Percentiles rank a stretch among this genome's conserved stretches.
These are phyloP conservation scores for Drosophila pseudotalamancana DNA, from an alignment of 2,888 invertebrate genomes.

Conservation along the genomic window DNA sequence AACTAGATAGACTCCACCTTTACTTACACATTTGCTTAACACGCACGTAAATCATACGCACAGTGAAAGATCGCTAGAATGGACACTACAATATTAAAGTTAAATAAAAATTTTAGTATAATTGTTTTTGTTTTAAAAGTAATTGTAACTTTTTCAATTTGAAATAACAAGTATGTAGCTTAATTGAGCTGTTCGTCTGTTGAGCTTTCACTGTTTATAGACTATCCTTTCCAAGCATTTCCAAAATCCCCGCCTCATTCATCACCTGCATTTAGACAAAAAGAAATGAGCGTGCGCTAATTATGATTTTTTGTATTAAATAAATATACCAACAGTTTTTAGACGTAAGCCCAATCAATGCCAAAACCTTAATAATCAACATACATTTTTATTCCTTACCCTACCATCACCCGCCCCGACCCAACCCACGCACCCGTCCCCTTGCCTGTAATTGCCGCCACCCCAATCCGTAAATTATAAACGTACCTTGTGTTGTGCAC, in stretches of 20 bases:
- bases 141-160: neutral
- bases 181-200: neutral
- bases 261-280: slow-evolving; percentile 41
- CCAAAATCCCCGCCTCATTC: slow-evolving; percentile 16
- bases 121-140: neutral
- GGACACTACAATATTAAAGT: neutral
- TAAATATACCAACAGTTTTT: slow-evolving; percentile 47
- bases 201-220: slow-evolving; percentile 5
- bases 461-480: slow-evolving; percentile 9
- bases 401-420: slow-evolving; percentile 22
- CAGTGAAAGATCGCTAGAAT: slow-evolving; percentile 2
- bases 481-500: slow-evolving; percentile 43
- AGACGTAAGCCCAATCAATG: slow-evolving; percentile 58
- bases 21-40: slow-evolving; percentile 26
- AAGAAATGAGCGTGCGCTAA: slow-evolving; percentile 50
- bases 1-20: slow-evolving; percentile 7
- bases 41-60: slow-evolving; percentile 17
- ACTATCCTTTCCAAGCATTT: slow-evolving; percentile 5
- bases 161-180: neutral
- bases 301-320: slow-evolving; percentile 18
- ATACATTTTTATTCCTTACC: slow-evolving; percentile 75
- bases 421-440: slow-evolving; percentile 46
- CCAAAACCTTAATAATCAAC: slow-evolving; percentile 80
- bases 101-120: neutral
- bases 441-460: slow-evolving; percentile 22